These are phyloP conservation scores for Paradoxurus hermaphroditus DNA, from an alignment of 2,113 vertebrate genomes.

Conservation along the genomic window DNA sequence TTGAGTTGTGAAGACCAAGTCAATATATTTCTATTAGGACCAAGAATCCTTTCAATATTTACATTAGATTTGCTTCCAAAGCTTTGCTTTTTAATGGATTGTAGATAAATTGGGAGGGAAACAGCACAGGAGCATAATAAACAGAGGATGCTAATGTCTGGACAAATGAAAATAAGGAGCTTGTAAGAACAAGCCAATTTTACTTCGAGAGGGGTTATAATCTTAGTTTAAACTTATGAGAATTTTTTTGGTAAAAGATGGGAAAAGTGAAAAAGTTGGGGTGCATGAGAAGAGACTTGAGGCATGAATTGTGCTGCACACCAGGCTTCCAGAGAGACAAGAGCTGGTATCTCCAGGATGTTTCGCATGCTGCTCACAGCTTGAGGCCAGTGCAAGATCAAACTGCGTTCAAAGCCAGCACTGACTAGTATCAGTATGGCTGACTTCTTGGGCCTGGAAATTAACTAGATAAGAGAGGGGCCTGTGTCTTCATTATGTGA, in stretches of 20 bases:
- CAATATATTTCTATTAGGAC: conserved; percentile 37
- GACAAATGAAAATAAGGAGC: not conserved
- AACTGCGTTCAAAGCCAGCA: not conserved
- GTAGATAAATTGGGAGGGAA: conserved; percentile 38
- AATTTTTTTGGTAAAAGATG: not conserved
- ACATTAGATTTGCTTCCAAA: conserved; percentile 55
- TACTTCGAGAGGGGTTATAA: not conserved
- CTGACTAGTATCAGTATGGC: not conserved
- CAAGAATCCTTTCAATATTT: conserved; percentile 57
- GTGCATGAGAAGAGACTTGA: not conserved
- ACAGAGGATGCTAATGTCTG: not conserved
- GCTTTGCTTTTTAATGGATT: conserved; percentile 48
- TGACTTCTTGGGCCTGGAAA: not conserved
- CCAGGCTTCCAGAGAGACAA: not conserved
- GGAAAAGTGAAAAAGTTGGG: not conserved
- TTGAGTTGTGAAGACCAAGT: conserved; percentile 30
- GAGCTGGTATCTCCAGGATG: not conserved
- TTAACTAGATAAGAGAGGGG: not conserved
- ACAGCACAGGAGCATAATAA: not conserved
- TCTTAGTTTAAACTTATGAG: not conserved
- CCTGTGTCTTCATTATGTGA: not conserved
- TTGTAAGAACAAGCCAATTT: not conserved
- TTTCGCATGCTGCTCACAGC: conserved; percentile 17
- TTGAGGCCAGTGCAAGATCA: not conserved
- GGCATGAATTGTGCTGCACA: not conserved